phyloP scores from a whole-genome alignment of 2,888 invertebrate genomes.

The Habroteleia sp. region DNA sequence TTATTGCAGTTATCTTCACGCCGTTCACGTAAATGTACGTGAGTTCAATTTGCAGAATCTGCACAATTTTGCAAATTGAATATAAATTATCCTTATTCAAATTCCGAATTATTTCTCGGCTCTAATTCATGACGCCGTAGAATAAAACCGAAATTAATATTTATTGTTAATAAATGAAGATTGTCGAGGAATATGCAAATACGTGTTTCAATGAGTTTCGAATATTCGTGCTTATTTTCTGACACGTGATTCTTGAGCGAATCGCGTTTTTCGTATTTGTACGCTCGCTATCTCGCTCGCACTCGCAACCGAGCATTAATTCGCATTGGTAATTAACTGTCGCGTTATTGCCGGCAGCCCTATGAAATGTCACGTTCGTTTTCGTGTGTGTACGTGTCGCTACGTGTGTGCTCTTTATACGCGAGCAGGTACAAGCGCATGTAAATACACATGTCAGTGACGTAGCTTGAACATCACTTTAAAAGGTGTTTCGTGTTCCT shows the following conservation, averaged over 20 bases:
- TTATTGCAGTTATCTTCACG: no score
- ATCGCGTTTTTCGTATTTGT: constrained; percentile 42
- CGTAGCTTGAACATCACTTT: constrained; percentile 44
- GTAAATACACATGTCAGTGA: constrained; percentile 57
- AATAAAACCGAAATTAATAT: constrained; percentile 47
- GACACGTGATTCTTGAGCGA: constrained; percentile 50
- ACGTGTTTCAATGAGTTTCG: constrained; percentile 43
- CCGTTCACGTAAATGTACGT: no score
- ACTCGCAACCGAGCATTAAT: constrained; percentile 68
- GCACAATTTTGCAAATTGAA: no score
- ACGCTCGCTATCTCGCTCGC: constrained; percentile 20
- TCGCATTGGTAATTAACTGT: constrained; percentile 75
- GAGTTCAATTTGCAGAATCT: no score
- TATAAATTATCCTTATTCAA: no score
- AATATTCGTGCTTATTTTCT: constrained; percentile 58
- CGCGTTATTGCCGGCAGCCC: constrained; percentile 75
- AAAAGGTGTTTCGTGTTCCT: constrained; percentile 63
- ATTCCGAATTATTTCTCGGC: no score
- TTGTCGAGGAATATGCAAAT: constrained; percentile 55
- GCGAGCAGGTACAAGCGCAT: constrained; percentile 54
- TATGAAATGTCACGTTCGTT: constrained; percentile 67
- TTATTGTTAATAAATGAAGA: constrained; percentile 53
- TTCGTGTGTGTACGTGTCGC: constrained; percentile 22
- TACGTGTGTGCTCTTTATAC: constrained; percentile 44
- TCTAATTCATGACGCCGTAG: no score